Conservation (phyloP, 2,888 invertebrate genomes). For the Sturmia bella region DNA sequence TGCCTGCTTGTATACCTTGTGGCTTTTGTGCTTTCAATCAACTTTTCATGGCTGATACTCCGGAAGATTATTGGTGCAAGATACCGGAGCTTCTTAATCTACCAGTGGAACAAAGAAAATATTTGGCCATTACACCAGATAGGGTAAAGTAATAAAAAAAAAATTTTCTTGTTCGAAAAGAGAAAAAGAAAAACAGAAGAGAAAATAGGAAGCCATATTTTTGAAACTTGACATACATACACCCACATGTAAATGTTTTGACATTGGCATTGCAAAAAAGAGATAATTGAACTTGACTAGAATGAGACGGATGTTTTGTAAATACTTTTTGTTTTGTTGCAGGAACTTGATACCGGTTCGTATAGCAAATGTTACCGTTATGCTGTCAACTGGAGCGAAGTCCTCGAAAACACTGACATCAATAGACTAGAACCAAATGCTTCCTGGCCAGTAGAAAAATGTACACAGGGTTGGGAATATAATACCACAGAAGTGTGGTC, state of each 20-base stretch:
- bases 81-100: constrained; percentile 86
- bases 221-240: constrained; percentile 39
- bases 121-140: constrained; percentile 85
- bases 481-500: constrained; percentile 87
- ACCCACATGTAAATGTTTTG: too few species aligned
- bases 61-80: constrained; percentile 92
- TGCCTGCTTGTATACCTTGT: constrained; percentile 94
- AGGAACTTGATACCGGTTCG: constrained; percentile 80
- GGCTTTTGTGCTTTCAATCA: constrained; percentile 97
- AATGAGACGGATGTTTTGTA: constrained; percentile 44
- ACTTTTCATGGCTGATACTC: constrained; percentile 95
- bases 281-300: constrained; percentile 1
- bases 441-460: constrained; percentile 86
- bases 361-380: constrained; percentile 89
- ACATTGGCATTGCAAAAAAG: constrained; percentile 63
- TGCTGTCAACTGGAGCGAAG: constrained; percentile 87
- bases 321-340: constrained; percentile 32
- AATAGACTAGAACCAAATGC: constrained; percentile 82
- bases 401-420: constrained; percentile 80
- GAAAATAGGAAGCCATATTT: constrained; percentile 69
- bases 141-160: constrained; percentile 80
- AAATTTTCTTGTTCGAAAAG: neutral
- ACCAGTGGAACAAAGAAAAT: constrained; percentile 84
- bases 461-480: constrained; percentile 91
- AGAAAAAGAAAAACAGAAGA: neutral